Evolutionary conservation across 2,113 vertebrate genomes (phyloP), one percentile per base, ranked within the genome.

Genomic region (Paramormyrops kingsleyae): DNA sequence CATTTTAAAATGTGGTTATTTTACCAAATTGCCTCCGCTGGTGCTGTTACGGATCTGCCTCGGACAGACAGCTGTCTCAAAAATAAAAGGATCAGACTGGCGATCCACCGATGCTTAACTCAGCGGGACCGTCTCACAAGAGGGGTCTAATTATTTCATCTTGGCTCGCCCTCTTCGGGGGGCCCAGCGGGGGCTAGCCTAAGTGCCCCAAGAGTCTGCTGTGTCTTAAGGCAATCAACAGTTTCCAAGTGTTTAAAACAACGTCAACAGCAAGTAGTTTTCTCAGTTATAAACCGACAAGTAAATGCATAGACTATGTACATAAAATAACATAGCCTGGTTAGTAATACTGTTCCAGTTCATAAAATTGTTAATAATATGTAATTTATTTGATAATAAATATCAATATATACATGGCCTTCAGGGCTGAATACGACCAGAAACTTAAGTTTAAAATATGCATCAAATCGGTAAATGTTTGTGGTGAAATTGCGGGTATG

Each of bases 71-170:
- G 62, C 88, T 47, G 88, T 50, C 88, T 77, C n/a, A 53, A 87
- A 52, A 49, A 49, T 62, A 53, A 87, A 53, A 17, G 85, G 8
- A 52, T 13, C 24, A 31, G 46, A 52, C 24, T 53, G 27, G 49
- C 49, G 49, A 53, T 50, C 91, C 93, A 94, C 93, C 92, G 89
- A 8, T 89, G 92, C 92, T 42, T 80, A 80, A 89, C 85, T 89
- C 92, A 88, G 90, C 93, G 92, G 92, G 91, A 93, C 89, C 24
- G 88, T 92, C 91, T 52, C 91, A 87, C 90, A 93, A 84, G 46
- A 91, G 92, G 92, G 90, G 91, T 94, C 90, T 90, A 92, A 93
- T 94, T 93, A 93, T 93, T 91, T 91, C 92, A 88, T 88, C 84
- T 85, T 50, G 50, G 56, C 89, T 53, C 50, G 88, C 19, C 2